Evolutionary conservation across 2,113 vertebrate genomes (phyloP), one percentile per base, ranked within the genome.

Genomic region (Zosterops lateralis): DNA sequence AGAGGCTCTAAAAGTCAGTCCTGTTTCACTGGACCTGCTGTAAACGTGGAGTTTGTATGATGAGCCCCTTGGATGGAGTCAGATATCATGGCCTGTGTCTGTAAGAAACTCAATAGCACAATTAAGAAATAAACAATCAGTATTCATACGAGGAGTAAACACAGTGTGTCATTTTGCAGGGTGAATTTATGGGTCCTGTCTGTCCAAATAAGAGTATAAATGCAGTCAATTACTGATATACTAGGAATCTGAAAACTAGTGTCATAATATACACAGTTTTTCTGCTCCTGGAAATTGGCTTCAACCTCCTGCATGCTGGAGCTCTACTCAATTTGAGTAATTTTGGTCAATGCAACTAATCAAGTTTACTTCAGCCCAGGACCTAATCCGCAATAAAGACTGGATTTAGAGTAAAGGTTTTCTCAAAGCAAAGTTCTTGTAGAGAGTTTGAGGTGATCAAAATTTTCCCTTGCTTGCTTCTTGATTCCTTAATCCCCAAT

Each of bases 401-500:
- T 24, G 45, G 22, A 36, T 82, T 93, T 87, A 36, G 26, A 57
- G 22, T 17, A 84, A 85, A 93, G 53, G 29, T 62, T 87, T 96
- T 91, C 67, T 90, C 67, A 83, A 85, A 80, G 34, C 20, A 56
- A 91, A 90, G 48, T 81, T 93, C 81, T 90, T 88, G 28, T 70
- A 17, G 40, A 22, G 93, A 62, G 28, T 89, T 94, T 74, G 78
- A 82, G 62, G 54, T 76, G 75, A 93, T 92, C 70, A 89, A 68
- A 83, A 65, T 81, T 89, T 95, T 87, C 77, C 64, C 34, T 85
- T 90, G 51, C 47, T 48, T 53, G 16, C 57, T 45, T 56, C 90
- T 92, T 84, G 62, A 31, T 87, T 92, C 64, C 84, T 96, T 95
- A 96, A 94, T 95, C 94, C 84, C 67, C 94, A 92, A 92, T 96